phyloP scores from a whole-genome alignment of 2,113 vertebrate species.

The Nothoprocta perdicaria region DNA sequence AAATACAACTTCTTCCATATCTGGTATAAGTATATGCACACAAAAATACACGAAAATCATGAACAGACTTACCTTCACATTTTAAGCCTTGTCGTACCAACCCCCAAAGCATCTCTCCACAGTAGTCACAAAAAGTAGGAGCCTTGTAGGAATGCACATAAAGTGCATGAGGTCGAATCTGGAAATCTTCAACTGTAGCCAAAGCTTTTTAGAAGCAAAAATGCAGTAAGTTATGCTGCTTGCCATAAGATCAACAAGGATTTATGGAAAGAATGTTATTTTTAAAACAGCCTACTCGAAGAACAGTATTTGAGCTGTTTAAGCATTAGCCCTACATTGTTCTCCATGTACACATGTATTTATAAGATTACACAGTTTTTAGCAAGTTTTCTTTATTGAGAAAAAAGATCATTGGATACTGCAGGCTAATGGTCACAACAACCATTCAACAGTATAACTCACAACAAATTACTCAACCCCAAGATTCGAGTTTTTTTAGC shows the following conservation, averaged over 20 bases:
- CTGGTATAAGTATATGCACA: not conserved
- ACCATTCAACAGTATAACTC: not conserved
- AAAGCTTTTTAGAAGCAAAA: constrained; percentile 84
- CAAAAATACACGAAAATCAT: not conserved
- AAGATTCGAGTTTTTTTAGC: too few species aligned
- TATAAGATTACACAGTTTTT: not conserved
- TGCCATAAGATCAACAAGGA: constrained; percentile 14
- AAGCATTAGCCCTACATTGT: not conserved
- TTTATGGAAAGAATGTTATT: not conserved
- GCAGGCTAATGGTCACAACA: not conserved
- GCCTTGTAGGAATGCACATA: constrained; percentile 99
- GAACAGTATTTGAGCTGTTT: not conserved
- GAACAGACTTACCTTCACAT: constrained; percentile 90
- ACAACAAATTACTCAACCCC: not conserved
- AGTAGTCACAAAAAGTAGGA: constrained; percentile 99
- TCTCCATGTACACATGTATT: not conserved
- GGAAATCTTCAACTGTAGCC: constrained; percentile 97
- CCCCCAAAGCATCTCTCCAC: constrained; percentile 99
- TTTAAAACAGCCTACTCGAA: not conserved
- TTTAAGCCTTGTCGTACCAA: constrained; percentile 97
- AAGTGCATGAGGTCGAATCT: constrained; percentile 97
- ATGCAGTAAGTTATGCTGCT: constrained; percentile 31
- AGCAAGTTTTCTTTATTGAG: not conserved
- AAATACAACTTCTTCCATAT: not conserved
- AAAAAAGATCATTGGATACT: not conserved